phyloP scores from a whole-genome alignment of 2,797 vertebrate genomes.

The Falco berigora region DNA sequence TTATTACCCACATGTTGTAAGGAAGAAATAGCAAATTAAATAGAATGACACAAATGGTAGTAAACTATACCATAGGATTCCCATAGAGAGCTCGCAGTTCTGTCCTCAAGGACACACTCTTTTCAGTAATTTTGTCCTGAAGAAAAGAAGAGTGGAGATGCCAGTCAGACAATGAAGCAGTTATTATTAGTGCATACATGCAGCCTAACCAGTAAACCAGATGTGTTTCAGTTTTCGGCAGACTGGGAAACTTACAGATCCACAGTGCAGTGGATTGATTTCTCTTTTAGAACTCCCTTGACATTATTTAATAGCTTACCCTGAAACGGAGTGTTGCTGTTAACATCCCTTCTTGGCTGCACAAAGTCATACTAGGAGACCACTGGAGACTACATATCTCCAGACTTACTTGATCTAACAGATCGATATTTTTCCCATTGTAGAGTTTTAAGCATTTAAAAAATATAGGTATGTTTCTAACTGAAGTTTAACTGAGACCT shows the following conservation, averaged over 20 bases:
- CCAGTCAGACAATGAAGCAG: not conserved
- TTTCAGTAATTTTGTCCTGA: constrained; percentile 6
- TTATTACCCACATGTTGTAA: constrained; percentile 43
- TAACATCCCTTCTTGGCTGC: not conserved
- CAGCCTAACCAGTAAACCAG: not conserved
- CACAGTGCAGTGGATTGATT: not conserved
- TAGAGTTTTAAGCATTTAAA: not conserved
- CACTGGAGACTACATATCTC: not conserved
- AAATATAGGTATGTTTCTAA: not conserved
- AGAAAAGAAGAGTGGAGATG: not conserved
- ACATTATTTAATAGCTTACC: not conserved
- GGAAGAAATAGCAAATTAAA: constrained; percentile 49
- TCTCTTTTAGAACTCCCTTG: not conserved
- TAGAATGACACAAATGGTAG: constrained; percentile 8
- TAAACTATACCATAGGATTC: constrained; percentile 32
- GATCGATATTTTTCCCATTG: fast-evolving
- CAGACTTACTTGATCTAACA: not conserved
- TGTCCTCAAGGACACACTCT: not conserved
- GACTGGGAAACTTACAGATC: not conserved
- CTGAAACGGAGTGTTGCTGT: not conserved
- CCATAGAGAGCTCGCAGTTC: not conserved
- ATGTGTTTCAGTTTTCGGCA: not conserved
- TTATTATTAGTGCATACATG: not conserved
- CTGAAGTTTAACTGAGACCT: not conserved
- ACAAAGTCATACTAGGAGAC: not conserved